Evolutionary conservation across 2,888 invertebrate genomes (phyloP), one percentile per base, ranked within the genome.

Genomic region (Pseudeuparius sepicola): DNA sequence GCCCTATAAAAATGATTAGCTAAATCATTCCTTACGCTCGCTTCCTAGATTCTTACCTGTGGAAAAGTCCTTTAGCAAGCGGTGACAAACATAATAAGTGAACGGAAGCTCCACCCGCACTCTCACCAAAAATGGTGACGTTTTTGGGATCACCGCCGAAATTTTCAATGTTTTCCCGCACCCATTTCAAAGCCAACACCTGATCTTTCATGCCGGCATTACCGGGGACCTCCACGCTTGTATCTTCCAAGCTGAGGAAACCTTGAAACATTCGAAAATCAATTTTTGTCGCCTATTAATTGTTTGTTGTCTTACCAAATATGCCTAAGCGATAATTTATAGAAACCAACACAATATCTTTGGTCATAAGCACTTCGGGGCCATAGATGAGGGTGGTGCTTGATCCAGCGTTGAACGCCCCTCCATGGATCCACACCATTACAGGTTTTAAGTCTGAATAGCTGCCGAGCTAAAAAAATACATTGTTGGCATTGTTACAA

Each of bases 91-190:
- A 59, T 47, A 68, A 56, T 37, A 60, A 65, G 42, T 70, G 67
- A 1, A 63, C 58, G 3, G 66, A 61, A 14, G 59, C 62, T 4
- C 57, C 66, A 2, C 70, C 70, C 2, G 68, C 68, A 46, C 70
- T 69, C 48, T 67, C 66, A 2, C 70, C 70, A 45, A 69, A 66
- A 5, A 70, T 54, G 0, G 68, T 69, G 61, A 67, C 48, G 35
- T 54, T 55, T 20, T 46, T 42, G n/a, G n/a, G n/a, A n/a, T n/a
- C n/a, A n/a, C n/a, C n/a, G n/a, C n/a, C n/a, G n/a, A n/a, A n/a
- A n/a, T n/a, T n/a, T n/a, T n/a, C n/a, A n/a, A n/a, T n/a, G n/a
- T n/a, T n/a, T n/a, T n/a, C n/a, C n/a, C n/a, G n/a, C n/a, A n/a
- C n/a, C n/a, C n/a, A n/a, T n/a, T n/a, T n/a, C n/a, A n/a, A n/a